phyloP scores from a whole-genome alignment of 2,797 vertebrate genomes.

The Muscicapa comitata region DNA sequence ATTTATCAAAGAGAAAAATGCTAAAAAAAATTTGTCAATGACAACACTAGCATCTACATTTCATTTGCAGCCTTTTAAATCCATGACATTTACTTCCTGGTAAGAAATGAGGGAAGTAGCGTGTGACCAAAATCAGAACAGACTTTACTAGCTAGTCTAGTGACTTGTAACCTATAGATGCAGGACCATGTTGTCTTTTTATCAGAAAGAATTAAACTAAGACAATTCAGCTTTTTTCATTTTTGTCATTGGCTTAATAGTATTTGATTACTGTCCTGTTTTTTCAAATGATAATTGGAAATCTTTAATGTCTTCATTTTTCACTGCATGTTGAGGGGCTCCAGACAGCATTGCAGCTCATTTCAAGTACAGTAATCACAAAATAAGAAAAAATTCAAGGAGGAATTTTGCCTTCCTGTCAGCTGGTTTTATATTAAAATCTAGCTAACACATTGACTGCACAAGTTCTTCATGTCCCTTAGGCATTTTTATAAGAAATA shows the following conservation, averaged over 20 bases:
- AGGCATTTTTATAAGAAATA: slow-evolving; percentile 38
- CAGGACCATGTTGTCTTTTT: background rate
- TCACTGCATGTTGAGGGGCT: slow-evolving; percentile 2
- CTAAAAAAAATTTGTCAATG: background rate
- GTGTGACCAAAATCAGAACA: background rate
- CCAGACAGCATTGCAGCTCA: background rate
- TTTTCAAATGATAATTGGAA: background rate
- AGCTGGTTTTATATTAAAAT: slow-evolving; percentile 38
- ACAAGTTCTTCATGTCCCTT: background rate
- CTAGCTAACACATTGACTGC: background rate
- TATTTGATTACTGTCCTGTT: background rate
- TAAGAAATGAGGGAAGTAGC: background rate
- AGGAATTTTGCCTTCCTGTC: slow-evolving; percentile 1
- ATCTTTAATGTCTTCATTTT: slow-evolving; percentile 1
- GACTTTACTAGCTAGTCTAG: background rate
- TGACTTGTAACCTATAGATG: background rate
- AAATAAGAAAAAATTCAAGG: slow-evolving; percentile 33
- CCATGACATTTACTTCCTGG: background rate
- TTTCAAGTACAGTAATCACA: slow-evolving; percentile 6
- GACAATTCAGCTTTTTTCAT: background rate
- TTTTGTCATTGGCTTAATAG: background rate
- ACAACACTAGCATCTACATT: background rate
- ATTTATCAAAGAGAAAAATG: background rate
- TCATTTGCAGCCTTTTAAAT: background rate
- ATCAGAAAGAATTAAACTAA: background rate